These are phyloP conservation scores for Cryptotermes secundus DNA, from an alignment of 1,140 invertebrate genomes.

Conservation along the genomic window DNA sequence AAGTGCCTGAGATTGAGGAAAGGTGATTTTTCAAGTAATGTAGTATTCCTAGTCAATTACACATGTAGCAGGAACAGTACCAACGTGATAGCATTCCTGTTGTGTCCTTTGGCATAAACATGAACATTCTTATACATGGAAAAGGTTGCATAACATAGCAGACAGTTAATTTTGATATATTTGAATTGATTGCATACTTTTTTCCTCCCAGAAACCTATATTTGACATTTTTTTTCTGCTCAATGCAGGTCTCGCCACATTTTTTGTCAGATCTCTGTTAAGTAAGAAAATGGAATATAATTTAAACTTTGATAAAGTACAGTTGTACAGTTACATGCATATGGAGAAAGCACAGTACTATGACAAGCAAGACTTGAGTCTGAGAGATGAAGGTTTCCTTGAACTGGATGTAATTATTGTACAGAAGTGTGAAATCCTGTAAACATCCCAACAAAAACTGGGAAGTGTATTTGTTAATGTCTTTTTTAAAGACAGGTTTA, in stretches of 20 bases:
- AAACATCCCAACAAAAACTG: neutral
- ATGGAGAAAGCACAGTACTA: neutral
- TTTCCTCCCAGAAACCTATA: neutral
- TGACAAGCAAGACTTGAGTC: neutral
- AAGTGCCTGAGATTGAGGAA: neutral
- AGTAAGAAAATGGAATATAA: neutral
- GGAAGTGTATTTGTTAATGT: neutral
- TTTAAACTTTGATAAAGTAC: neutral
- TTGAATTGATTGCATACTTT: neutral
- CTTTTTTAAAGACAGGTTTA: neutral
- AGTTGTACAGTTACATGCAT: neutral
- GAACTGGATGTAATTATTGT: neutral
- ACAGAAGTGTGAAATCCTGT: neutral
- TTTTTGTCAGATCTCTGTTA: neutral
- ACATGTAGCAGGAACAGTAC: neutral
- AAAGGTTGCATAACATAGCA: no score
- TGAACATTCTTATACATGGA: neutral
- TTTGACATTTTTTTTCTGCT: neutral
- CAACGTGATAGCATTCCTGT: no score
- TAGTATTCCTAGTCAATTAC: slow-evolving; percentile 13
- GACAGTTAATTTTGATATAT: neutral
- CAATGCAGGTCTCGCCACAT: neutral
- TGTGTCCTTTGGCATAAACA: neutral
- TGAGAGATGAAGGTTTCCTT: neutral
- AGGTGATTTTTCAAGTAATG: neutral